phyloP scores from a whole-genome alignment of 2,797 vertebrate genomes.

The Emys orbicularis region DNA sequence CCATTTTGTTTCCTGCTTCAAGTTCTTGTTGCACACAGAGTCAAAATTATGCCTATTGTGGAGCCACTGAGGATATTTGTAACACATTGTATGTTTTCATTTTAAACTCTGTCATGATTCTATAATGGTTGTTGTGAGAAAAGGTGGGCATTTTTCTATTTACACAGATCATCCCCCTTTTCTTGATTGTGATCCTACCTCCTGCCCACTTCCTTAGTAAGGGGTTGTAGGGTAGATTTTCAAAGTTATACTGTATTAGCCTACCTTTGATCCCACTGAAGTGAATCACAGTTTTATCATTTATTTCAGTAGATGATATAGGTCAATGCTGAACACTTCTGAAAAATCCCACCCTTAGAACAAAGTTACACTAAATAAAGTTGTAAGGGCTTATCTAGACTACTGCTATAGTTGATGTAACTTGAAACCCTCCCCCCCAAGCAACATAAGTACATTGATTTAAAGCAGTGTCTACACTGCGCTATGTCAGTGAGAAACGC shows the following conservation, averaged over 20 bases:
- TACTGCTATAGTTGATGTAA: no score
- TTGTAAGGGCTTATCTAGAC: no score
- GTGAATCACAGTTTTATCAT: not conserved
- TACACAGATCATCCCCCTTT: no score
- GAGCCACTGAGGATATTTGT: no score
- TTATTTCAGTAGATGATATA: not conserved
- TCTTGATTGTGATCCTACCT: no score
- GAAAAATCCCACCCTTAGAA: not conserved
- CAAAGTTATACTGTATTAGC: not conserved
- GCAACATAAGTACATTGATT: no score
- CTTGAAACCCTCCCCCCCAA: no score
- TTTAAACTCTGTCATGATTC: not conserved
- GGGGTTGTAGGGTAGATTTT: not conserved
- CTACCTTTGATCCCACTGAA: not conserved
- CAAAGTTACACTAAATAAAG: not conserved
- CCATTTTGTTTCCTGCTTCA: not conserved
- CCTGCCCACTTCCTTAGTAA: no score
- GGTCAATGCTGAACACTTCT: not conserved
- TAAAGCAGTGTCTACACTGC: no score
- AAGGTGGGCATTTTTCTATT: not conserved
- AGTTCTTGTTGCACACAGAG: no score
- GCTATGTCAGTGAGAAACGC: no score
- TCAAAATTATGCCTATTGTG: no score
- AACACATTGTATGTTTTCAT: not conserved
- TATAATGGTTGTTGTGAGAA: not conserved